Evolutionary conservation across 2,113 vertebrate species (phyloP).

Genomic region (Suricata suricatta): DNA sequence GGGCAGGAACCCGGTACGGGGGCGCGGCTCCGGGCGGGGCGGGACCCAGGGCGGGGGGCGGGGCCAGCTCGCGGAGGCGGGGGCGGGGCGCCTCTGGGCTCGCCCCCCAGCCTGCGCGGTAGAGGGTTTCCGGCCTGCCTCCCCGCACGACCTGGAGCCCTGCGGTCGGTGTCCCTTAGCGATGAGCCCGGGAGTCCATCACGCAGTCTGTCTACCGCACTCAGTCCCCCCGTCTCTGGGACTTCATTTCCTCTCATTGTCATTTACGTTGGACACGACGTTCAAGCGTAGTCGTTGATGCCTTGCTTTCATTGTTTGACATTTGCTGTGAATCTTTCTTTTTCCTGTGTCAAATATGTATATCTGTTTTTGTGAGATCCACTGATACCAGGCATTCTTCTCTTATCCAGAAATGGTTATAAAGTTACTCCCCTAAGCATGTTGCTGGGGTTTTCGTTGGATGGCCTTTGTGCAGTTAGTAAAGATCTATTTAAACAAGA

Average conservation of each 20-base stretch:
- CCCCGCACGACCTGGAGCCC: not conserved
- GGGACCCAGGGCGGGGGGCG: not conserved
- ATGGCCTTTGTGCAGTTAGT: not conserved
- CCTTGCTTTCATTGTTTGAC: not conserved
- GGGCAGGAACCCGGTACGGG: not conserved
- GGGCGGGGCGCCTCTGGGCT: fast-evolving
- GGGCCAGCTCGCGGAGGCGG: not conserved
- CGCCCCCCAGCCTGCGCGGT: not conserved
- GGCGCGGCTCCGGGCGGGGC: not conserved
- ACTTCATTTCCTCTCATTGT: not conserved
- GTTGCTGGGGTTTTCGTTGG: not conserved
- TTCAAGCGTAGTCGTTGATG: not conserved
- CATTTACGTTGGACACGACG: not conserved
- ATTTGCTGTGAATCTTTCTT: not conserved
- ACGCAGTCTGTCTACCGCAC: too few species aligned
- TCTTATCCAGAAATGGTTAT: not conserved
- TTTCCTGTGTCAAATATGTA: not conserved
- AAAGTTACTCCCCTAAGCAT: not conserved
- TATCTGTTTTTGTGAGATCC: not conserved
- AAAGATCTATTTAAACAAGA: not conserved
- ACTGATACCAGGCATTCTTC: not conserved
- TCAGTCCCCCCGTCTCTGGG: not conserved
- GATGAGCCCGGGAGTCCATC: not conserved
- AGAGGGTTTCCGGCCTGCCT: not conserved
- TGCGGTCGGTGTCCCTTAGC: not conserved